Evolutionary conservation across 2,113 vertebrate species (phyloP), one percentile per base, ranked within the genome.

Genomic region (Vulpes vulpes): DNA sequence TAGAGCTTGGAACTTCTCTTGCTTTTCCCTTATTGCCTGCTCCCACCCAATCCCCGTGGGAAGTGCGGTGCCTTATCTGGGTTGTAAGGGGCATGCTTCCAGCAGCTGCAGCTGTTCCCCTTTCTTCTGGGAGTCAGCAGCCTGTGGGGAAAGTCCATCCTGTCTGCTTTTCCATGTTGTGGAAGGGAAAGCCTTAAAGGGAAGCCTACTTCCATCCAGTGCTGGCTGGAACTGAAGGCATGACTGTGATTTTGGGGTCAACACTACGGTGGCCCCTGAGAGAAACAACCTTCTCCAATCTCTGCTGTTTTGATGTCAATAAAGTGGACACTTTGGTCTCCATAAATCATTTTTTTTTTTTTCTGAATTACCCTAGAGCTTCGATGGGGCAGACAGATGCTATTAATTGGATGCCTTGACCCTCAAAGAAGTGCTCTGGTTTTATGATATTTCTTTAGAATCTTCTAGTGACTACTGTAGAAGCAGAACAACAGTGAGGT

Each of bases 391-490:
- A 22, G 71, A 43, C 7, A 11, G 23, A 2, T 53, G 11, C 27
- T 35, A 0, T 86, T 35, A 1, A 17, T 10, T 16, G 43, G 49
- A 7, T 1, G 12, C 11, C 32, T 53, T 22, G 57, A 38, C 14
- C 1, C 22, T 71, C 74, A 55, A 20, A 43, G 1, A 43, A 5
- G 2, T 53, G 16, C 5, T 11, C 19, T 27, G 35, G 35, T 60
- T 80, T 73, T 35, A 8, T 43, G 51, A 12, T 2, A 8, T 81
- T 43, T 60, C 5, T 32, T 35, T 32, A 59, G 64, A 32, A 38
- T 27, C 49, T 38, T n/a, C 35, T 53, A 0, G 20, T 32, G 20
- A 19, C 14, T 14, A 22, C 8, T 0, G 1, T 3, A 0, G 5
- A 51, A n/a, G 53, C 49, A 67, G 32, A 60, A 6, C 11, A 6